Evolutionary conservation across 2,888 invertebrate genomes (phyloP), one percentile per base, ranked within the genome.

Genomic region (Dilophus febrilis): DNA sequence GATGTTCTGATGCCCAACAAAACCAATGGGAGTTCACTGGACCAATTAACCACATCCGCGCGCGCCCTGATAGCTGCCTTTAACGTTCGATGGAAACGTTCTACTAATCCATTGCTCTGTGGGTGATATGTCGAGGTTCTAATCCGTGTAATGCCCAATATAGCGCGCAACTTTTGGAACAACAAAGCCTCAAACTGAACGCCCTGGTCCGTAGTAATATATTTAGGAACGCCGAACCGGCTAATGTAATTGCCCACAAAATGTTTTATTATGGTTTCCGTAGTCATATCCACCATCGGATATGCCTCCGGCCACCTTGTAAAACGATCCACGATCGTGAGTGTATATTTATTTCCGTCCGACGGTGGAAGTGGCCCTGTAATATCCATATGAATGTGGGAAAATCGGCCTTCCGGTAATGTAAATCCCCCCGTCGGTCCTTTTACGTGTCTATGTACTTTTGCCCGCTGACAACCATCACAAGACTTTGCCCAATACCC

Each of bases 361-460:
- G 50, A 50, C 3, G 41, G 10, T 16, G 59, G 57, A 8, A 64
- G 43, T 1, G 61, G 61, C 2, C 60, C 59, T 2, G 65, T 52
- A 6, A 66, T 47, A 46, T 65, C 61, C 3, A 65, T 49, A 46
- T 53, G 64, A 58, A 13, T 63, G 47, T 42, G 60, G 56, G 10
- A 47, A 41, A 46, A 64, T 19, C 48, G 45, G 30, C 44, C 35
- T 36, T 46, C 46, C 8, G 36, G 36, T 8, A 22, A 3, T 14
- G 3, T 3, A 11, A 30, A 35, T 8, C 3, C n/a, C n/a, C n/a
- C n/a, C n/a, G n/a, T n/a, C n/a, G n/a, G 12, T 35, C 3, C 13
- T 4, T 33, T 2, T 4, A 33, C 11, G 14, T 40, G 40, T 35
- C 34, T 2, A 8, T 7, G 4, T 17, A 40, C 17, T 14, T 40